phyloP scores from a whole-genome alignment of 1,140 invertebrate species.

The Thaumetopoea pityocampa region DNA sequence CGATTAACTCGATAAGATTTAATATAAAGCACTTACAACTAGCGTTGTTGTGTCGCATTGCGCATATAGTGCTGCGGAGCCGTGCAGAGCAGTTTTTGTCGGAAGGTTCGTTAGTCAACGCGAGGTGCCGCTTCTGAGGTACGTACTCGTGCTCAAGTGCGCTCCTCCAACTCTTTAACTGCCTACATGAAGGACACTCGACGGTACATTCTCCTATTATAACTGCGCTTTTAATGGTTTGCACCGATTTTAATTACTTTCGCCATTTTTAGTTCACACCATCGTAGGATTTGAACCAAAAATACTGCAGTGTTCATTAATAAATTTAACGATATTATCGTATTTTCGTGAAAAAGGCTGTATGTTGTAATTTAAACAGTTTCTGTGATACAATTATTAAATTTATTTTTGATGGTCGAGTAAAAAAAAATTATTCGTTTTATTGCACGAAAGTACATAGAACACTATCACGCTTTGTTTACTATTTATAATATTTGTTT shows the following conservation, averaged over 20 bases:
- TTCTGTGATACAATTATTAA: too few relatives aligned
- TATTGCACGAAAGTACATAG: too few relatives aligned
- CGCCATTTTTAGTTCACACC: slow-evolving; percentile 46
- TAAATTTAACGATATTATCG: too few relatives aligned
- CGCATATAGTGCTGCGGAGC: slow-evolving; percentile 2
- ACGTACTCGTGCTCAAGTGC: slow-evolving; percentile 65
- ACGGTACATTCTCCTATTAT: slow-evolving; percentile 71
- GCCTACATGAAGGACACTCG: slow-evolving; percentile 72
- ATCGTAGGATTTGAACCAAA: slow-evolving; percentile 10
- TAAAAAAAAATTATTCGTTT: too few relatives aligned
- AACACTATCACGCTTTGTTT: too few relatives aligned
- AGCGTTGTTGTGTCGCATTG: slow-evolving; percentile 9
- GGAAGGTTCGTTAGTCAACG: slow-evolving; percentile 63
- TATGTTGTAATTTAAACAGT: too few relatives aligned
- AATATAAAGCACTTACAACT: slow-evolving; percentile 20
- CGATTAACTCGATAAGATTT: slow-evolving; percentile 36
- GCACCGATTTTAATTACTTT: slow-evolving; percentile 71
- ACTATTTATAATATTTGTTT: too few relatives aligned
- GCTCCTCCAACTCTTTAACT: slow-evolving; percentile 74
- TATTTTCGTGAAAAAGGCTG: too few relatives aligned
- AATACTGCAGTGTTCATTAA: not conserved
- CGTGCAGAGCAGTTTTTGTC: slow-evolving; percentile 45
- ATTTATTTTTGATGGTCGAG: too few relatives aligned
- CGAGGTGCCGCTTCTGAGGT: slow-evolving; percentile 59
- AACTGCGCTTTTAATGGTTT: slow-evolving; percentile 74